Conservation (phyloP, 2,113 vertebrate genomes). For the Terrapene triunguis region DNA sequence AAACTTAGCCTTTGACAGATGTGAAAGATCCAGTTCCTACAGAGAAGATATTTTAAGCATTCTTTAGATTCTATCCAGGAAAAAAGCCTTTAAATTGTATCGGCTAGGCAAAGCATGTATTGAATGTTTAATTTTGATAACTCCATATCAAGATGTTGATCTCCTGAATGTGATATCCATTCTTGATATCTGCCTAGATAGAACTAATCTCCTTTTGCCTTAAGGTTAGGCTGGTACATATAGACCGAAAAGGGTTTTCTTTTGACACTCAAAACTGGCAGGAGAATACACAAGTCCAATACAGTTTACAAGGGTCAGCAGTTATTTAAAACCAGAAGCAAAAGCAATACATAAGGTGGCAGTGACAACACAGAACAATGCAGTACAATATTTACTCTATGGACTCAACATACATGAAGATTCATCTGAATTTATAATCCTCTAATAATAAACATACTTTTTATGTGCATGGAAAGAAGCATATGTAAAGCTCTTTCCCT, state of each 20-base stretch:
- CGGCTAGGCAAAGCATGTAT: not conserved
- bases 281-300: not conserved
- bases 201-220: not conserved
- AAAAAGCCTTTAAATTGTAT: not conserved
- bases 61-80: not conserved
- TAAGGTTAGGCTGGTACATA: not conserved
- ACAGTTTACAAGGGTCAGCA: not conserved
- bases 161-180: not conserved
- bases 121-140: not conserved
- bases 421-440: not conserved
- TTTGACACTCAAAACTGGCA: not conserved
- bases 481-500: slow-evolving; percentile 96
- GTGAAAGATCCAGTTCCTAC: not conserved
- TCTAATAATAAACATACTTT: slow-evolving; percentile 85
- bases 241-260: not conserved
- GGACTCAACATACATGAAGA: not conserved
- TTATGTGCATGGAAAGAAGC: slow-evolving; percentile 98
- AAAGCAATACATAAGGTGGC: not conserved
- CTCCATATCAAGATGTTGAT: not conserved
- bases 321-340: not conserved
- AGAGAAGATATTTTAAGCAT: not conserved
- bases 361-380: not conserved
- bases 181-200: not conserved
- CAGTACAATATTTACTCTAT: accelerated
- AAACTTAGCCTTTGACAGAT: not conserved